Percentiles rank a stretch among this genome's conserved stretches.
These are phyloP conservation scores for Sebastes ruberrimus DNA, from an alignment of 2,797 vertebrate species.

Conservation along the genomic window DNA sequence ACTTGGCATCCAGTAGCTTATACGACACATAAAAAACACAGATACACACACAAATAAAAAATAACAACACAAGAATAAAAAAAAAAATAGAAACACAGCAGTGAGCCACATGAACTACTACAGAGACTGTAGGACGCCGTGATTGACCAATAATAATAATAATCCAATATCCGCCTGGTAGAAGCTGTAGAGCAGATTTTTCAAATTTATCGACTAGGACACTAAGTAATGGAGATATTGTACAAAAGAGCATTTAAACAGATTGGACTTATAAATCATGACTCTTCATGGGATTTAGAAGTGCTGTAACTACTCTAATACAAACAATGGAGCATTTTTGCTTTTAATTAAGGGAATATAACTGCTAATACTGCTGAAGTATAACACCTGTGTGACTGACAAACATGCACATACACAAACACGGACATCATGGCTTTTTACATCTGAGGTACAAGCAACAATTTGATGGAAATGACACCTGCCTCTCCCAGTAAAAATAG, in stretches of 20 bases:
- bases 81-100: too few species aligned
- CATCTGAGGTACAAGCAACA: neutral
- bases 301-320: neutral
- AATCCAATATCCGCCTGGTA: neutral
- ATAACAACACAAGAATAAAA: too few species aligned
- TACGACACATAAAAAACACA: too few species aligned
- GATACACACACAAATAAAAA: neutral
- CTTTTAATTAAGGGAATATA: neutral
- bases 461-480: neutral
- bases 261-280: neutral
- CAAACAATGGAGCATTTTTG: neutral
- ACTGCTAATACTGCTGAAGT: neutral
- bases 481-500: neutral
- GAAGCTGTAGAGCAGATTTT: neutral
- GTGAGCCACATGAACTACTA: too few species aligned
- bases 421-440: neutral
- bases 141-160: too few species aligned
- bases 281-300: neutral
- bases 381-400: neutral
- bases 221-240: neutral
- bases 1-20: too few species aligned
- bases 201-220: neutral
- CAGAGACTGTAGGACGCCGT: rapidly evolving
- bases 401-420: neutral
- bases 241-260: neutral